Base-by-base conservation (phyloP, 2,888 invertebrate species). In the Ophion obscuratus region DNA sequence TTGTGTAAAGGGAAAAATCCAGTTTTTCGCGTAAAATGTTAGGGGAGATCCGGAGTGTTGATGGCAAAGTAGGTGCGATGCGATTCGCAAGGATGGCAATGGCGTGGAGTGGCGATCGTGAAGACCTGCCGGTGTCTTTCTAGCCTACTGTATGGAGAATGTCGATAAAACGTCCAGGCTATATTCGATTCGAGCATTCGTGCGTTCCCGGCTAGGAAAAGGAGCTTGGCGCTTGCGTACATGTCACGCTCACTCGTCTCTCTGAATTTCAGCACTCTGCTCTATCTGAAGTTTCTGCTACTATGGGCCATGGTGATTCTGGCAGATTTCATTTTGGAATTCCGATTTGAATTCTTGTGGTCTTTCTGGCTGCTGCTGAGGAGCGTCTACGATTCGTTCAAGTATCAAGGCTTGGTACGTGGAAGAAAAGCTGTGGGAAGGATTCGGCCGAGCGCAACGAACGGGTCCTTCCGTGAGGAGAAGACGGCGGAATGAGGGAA, bases 301-400 rank as follows among this genome's bases (percentile, higher is more conserved):
- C 96, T 99, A 95, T 99, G 99, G 99, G 97, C 97, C 91, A 96
- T 98, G 94, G 98, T 99, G 92, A 97, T 99, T 94, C 95, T 98
- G 95, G 98, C 98, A 90, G 99, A 99, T 95, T 99, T 98, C 95
- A 97, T 99, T 95, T 95, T 99, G 95, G 99, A 99, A 95, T 99
- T 99, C 95, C 97, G 99, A 92, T 99, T 99, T 95, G 99, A 99
- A 96, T 99, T 99, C 95, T 96, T 99, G 94, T 99, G 99, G 99
- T 99, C 99, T 79, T 98, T 99, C 95, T 99, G 99, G 98, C 96
- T 99, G 92, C 96, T 99, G 92, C 95, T 99, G 90, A 96, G 99
- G 95, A 98, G 98, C 94, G 97, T 99, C 91, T 98, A 99, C 95
- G 99, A 99, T 95, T 98, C 99, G 90, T 99, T 98, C 95, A 98